These are phyloP conservation scores for Pseudorhiza aurosa DNA, from an alignment of 30 jellyfish, hydroid and myxozoan genomes.

Conservation along the genomic window DNA sequence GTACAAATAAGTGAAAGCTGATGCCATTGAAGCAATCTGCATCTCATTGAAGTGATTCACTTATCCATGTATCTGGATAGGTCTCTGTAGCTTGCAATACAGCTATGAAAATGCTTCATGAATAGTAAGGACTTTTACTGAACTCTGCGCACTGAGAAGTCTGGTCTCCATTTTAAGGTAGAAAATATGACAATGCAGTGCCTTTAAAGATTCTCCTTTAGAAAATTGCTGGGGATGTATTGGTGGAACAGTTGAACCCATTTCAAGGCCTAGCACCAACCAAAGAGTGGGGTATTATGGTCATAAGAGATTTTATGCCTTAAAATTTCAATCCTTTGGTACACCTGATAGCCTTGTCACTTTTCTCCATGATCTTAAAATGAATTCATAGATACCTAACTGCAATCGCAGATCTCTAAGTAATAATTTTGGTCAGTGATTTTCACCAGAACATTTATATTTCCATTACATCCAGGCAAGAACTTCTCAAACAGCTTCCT, in stretches of 20 bases:
- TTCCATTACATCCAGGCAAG: too few species aligned
- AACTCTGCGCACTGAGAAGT: neutral
- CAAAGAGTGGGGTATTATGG: neutral
- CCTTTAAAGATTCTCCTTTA: neutral
- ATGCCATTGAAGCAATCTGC: constrained; percentile 14
- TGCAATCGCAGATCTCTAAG: too few species aligned
- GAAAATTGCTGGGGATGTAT: constrained; percentile 14
- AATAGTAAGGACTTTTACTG: neutral
- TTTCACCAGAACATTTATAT: too few species aligned
- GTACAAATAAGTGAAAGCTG: neutral
- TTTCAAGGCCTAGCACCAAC: constrained; percentile 11
- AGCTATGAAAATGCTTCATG: neutral
- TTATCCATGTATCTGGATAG: constrained; percentile 1
- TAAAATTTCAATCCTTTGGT: neutral
- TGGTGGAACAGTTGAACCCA: constrained; percentile 6
- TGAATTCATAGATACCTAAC: too few species aligned
- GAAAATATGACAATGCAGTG: constrained; percentile 24
- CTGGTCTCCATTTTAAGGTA: neutral
- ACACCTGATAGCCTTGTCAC: neutral
- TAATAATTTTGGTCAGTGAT: too few species aligned
- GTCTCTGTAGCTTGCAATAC: neutral
- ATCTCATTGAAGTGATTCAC: neutral
- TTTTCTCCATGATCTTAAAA: neutral
- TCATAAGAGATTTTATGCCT: neutral
- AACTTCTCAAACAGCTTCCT: too few species aligned